Evolutionary conservation across 1,140 invertebrate species (phyloP).

Genomic region (Muscidifurax raptorellus): DNA sequence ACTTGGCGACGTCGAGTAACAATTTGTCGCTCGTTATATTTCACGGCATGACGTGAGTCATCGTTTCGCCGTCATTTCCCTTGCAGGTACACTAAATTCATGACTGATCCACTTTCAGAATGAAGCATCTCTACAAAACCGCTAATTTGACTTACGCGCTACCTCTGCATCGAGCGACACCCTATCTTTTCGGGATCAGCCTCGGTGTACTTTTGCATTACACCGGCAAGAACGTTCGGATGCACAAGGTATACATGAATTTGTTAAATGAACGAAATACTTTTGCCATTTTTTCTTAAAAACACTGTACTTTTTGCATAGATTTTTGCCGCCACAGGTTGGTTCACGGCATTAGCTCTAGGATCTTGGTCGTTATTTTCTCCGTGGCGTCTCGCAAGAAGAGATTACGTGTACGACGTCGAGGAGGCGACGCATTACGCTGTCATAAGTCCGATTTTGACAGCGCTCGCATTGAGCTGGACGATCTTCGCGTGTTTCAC

Average conservation of each 20-base stretch:
- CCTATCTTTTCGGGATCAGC: constrained; percentile 80
- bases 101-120: constrained; percentile 73
- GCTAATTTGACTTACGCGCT: constrained; percentile 80
- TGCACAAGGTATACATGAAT: constrained; percentile 71
- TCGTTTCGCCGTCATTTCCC: neutral
- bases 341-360: constrained; percentile 74
- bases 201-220: constrained; percentile 79
- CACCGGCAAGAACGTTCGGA: constrained; percentile 67
- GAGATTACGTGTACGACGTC: constrained; percentile 79
- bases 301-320: constrained; percentile 56
- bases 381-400: constrained; percentile 76
- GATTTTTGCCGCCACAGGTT: constrained; percentile 76
- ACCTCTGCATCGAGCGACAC: constrained; percentile 79
- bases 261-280: constrained; percentile 1
- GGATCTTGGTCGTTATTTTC: constrained; percentile 79
- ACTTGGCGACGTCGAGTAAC: constrained; percentile 77
- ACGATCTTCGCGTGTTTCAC: constrained; percentile 79
- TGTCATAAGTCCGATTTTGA: constrained; percentile 80
- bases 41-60: constrained; percentile 80
- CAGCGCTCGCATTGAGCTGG: constrained; percentile 80
- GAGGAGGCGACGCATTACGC: constrained; percentile 80
- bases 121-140: constrained; percentile 81
- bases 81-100: too few relatives aligned
- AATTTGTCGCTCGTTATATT: constrained; percentile 80
- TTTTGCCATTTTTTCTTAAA: too few relatives aligned